Evolutionary conservation across 1,140 invertebrate genomes (phyloP).

Genomic region (Lepidurus packardi): DNA sequence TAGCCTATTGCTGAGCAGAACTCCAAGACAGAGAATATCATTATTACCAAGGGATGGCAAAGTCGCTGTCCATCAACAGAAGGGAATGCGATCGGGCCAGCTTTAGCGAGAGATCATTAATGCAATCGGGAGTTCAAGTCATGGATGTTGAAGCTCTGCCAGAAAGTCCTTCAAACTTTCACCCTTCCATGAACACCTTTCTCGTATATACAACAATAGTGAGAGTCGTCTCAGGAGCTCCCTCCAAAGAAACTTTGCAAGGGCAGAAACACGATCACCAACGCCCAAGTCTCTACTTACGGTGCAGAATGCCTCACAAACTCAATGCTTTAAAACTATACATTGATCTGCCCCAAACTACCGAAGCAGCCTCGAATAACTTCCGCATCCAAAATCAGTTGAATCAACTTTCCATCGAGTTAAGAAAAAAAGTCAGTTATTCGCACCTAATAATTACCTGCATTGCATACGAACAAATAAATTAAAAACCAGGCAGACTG

Average conservation of each 20-base stretch:
- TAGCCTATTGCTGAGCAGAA: neutral
- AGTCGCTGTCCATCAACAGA: constrained; percentile 26
- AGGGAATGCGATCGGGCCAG: neutral
- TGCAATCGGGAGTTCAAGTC: constrained; percentile 7
- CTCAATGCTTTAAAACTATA: too few species aligned
- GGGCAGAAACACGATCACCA: constrained; percentile 13
- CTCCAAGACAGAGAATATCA: neutral
- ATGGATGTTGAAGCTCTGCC: constrained; percentile 18
- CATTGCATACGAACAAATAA: too few species aligned
- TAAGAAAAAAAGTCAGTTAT: too few species aligned
- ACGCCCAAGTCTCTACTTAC: neutral
- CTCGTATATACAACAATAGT: neutral
- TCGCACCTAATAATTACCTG: too few species aligned
- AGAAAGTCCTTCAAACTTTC: constrained; percentile 16
- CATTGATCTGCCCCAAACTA: neutral
- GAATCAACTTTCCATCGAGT: too few species aligned
- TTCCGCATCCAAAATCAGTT: too few species aligned
- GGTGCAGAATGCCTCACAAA: neutral
- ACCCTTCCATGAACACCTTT: neutral
- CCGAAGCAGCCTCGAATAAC: neutral
- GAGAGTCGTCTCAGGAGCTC: constrained; percentile 8
- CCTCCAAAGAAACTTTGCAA: constrained; percentile 1
- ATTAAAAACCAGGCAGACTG: too few species aligned
- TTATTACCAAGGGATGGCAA: constrained; percentile 7
- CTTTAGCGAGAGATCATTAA: constrained; percentile 21